Evolutionary conservation across 2,888 invertebrate species (phyloP), one percentile per base, ranked within the genome.

Genomic region (Congeria kusceri): DNA sequence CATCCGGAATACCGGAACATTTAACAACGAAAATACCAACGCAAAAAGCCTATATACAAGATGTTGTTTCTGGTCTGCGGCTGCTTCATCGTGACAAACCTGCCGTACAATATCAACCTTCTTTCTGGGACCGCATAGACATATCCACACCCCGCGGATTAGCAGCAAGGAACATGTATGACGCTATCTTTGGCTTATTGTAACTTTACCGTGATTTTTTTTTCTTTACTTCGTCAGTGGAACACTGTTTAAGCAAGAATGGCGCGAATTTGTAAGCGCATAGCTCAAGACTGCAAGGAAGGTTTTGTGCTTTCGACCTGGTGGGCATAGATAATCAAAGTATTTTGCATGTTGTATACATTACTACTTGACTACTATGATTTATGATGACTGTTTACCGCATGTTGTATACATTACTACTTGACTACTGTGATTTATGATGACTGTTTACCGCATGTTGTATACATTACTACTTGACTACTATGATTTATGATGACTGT

Each of bases 211-310:
- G 65, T 70, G 25, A 76, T 70, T 23, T 76, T 76, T n/a, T 29
- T 23, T 76, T 29, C 53, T 76, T 32, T 76, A 76, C 46, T 62
- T 66, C 18, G 58, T 63, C 1, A 70, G 46, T 53, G 70, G 76
- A 9, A 61, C 63, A 13, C 32, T 61, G 23, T 76, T 76, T 53
- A 76, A 70, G 20, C 46, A 57, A 23, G 70, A 70, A 56, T 76
- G 70, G 68, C 44, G 57, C 20, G 29, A n/a, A 15, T 13, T 68
- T 3, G 11, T 47, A 0, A 23, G 18, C 20, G 58, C 44, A 25
- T 39, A 1, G 9, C 5, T 5, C 1, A 39, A 1, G 39, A 13
- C 15, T 13, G 4, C 15, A 13, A 11, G 39, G 39, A 39, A 39
- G 3, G 39, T 11, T 3, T 39, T 39, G 39, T 39, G 39, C 15